Base-by-base conservation (phyloP, 2,113 vertebrate genomes). In the Atrichornis clamosus region DNA sequence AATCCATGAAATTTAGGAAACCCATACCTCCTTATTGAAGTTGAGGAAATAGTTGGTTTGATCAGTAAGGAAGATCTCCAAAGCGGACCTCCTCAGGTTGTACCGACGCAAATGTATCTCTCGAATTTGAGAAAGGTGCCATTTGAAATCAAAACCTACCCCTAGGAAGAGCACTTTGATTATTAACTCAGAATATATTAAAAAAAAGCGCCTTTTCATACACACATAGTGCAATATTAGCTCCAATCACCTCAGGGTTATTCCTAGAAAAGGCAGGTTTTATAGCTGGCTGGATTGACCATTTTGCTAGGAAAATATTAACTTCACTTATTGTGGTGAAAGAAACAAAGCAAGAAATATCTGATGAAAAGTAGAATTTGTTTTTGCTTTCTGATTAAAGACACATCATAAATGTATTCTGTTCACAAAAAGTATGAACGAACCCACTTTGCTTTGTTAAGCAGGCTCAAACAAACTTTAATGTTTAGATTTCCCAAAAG, bases 31-130 rank as follows among this genome's bases (percentile, higher is more conserved):
- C 82, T 99, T 99, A 97, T 98, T 99, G 91, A 99, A 99, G 97
- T 99, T 99, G 70, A 99, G 98, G 96, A 99, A 99, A 93, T 99
- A 99, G 95, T 99, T 99, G 84, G 99, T 99, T 94, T 99, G 99
- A 94, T 99, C 99, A 23, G 99, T 98, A 89, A 99, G 99, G 97
- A 99, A 99, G 96, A 99, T 99, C 97, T 99, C 99, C 95, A 99
- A 97, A 70, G 99, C 99, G 1, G 99, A 99, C 87, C 99, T 99
- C 4, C 99, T 98, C 74, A 99, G 98, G 88, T 99, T 99, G 77
- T 99, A 99, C 44, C 99, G 98, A 47, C 99, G 98, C 81, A 99
- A 98, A 95, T 99, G 99, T 92, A 99, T 98, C 97, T 99, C 99
- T 92, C 99, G 97, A 96, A 99, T 98, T 97, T 99, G 99, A 84